Base-by-base conservation (phyloP, 2,113 vertebrate species). In the Paracanthobrama guichenoti region DNA sequence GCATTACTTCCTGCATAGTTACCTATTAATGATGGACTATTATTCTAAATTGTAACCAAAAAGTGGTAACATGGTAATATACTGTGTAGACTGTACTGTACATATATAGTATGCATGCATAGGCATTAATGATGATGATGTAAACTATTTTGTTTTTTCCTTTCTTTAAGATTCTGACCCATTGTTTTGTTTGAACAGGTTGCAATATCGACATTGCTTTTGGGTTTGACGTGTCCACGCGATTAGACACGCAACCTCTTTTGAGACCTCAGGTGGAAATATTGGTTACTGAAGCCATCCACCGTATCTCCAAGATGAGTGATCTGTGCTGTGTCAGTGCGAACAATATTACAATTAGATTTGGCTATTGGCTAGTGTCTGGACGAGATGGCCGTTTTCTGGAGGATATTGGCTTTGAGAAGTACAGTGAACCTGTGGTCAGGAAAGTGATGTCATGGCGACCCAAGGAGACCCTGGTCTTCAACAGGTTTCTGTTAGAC, bases 131-230 rank as follows among this genome's bases (percentile, higher is more conserved):
- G 62, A 31, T 31, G 28, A 31, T 11, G 3, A 35, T 39, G 18
- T 39, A 39, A 20, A 69, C 18, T 39, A 69, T 69, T 20, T 11
- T 39, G 31, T 39, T 35, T 69, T 0, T 42, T 22, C 9, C 9
- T 18, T 13, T 46, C 22, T 53, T 53, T 13, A 73, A 48, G 46
- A 24, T 18, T 53, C 12, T 28, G 73, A 75, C 26, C 73, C 26
- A 53, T 62, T 39, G 1, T 46, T 12, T 60, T 66, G 62, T 83
- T 87, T 73, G 11, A 31, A 10, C 88, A 97, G 96, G 39, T 50
- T 97, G 97, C 60, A 28, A 11, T 26, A 83, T 96, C 4, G 94
- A 96, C 87, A 89, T 98, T 84, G 95, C 93, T 55, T 57, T 97
- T 81, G 96, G 94, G 39, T 92, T 97, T 31, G 96, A 96, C 81